Evolutionary conservation across 2,888 invertebrate species (phyloP), one percentile per base, ranked within the genome.

Genomic region (Caenorhabditis uteleia): DNA sequence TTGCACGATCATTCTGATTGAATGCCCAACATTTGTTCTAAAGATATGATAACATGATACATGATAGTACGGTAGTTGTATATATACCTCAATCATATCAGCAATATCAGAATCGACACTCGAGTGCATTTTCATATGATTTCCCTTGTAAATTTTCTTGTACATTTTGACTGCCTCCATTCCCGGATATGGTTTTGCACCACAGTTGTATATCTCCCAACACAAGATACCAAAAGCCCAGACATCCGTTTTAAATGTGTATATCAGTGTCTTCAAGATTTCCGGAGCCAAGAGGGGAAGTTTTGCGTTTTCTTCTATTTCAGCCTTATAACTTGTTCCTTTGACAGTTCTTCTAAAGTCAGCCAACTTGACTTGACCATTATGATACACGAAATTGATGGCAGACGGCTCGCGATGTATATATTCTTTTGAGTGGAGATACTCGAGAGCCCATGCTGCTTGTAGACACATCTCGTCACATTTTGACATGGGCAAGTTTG

Each of bases 281-380:
- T 77, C 77, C n/a, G 74, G 74, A 5, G 77, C 67, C 12, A 77
- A 54, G 75, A 75, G 77, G 27, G 70, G 48, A 38, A 77, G 70
- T 10, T 77, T 77, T 10, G 64, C 73, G 27, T 69, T 68, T 23
- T 51, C 48, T n/a, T 48, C 33, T 31, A 54, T 47, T 48, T 55
- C 34, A 70, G 49, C 74, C 68, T 74, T 60, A 38, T 69, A 74
- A n/a, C 34, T 33, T n/a, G 64, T 46, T 10, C 74, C 74, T 34
- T 66, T 56, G 8, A 66, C 49, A 7, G 70, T 64, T 27, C 74
- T 39, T 8, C 74, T 73, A 29, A 74, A 74, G 26, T 74, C 74
- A 12, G 66, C 53, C 4, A 74, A 65, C 38, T 71, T 68, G 2
- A 68, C 68, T 47, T 58, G 29, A 39, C 18, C 8, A 26, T 26